Base-by-base conservation (phyloP, 2,113 vertebrate genomes). In the Triplophysa dalaica region DNA sequence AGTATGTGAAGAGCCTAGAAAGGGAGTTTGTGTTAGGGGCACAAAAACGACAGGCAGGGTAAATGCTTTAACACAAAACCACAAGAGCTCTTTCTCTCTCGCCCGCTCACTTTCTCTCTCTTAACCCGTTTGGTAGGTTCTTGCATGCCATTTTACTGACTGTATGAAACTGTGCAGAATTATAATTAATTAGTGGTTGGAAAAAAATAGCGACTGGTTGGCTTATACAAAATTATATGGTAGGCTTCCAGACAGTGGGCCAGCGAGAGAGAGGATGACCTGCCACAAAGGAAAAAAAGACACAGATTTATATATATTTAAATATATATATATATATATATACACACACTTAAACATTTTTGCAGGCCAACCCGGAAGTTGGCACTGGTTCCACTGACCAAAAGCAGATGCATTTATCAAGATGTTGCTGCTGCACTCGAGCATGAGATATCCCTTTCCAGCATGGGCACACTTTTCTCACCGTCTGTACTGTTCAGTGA, bases 141-240 rank as follows among this genome's bases (percentile, higher is more conserved):
- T 77, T 84, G 85, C 86, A 88, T 91, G 91, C 89, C 87, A 84
- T 86, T 73, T 63, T 84, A 87, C 88, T 91, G 86, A 91, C 84
- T 91, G 87, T 87, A 85, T 89, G 87, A 90, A 86, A 84, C 80
- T 83, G 73, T 29, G 66, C 83, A 87, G 81, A 87, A 73, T 87
- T 89, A 86, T 41, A 75, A 84, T 80, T 91, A 90, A 91, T 89
- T 87, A 87, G 90, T 89, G 91, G 90, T 89, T 0, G 83, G 89
- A 90, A 91, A 91, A 79, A 90, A 90, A 90, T 85, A 87, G 87
- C 84, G 86, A 87, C 87, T 70, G 82, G 78, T 87, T 83, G 89
- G 88, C 88, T 82, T 84, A 78, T 43, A 85, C 84, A 87, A 89
- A 90, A 92, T 90, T 87, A 87, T 84, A 89, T 86, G 85, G 85